A percentile compares a stretch with the other conserved stretches of the same genome.
These are phyloP conservation scores for Slavum lentiscoides DNA, from an alignment of 2,888 invertebrate genomes.

Conservation along the genomic window DNA sequence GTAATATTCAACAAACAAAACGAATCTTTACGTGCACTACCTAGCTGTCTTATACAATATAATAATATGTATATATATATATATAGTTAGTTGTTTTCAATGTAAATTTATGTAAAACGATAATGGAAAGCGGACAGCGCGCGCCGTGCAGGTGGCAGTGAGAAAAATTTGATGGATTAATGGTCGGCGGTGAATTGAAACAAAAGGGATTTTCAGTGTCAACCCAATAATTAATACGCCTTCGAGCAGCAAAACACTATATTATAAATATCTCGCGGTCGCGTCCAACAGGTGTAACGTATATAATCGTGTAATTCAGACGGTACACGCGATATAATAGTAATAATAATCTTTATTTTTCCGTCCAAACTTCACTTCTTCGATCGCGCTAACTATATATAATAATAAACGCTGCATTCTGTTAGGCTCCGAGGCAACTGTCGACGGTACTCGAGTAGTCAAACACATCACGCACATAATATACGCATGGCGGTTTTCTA, in stretches of 20 bases:
- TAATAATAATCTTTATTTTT: constrained; percentile 7
- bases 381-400: background rate
- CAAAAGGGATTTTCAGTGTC: constrained; percentile 24
- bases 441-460: background rate
- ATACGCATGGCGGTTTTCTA: background rate
- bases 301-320: constrained; percentile 30
- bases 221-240: constrained; percentile 11
- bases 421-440: background rate
- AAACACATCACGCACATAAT: background rate
- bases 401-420: too few relatives aligned
- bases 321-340: constrained; percentile 23
- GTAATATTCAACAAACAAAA: too few relatives aligned
- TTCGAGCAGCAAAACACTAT: background rate
- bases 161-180: background rate
- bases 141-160: background rate
- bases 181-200: background rate
- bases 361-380: background rate
- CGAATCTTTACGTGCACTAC: background rate
- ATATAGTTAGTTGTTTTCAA: background rate
- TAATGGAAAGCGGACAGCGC: constrained; percentile 27
- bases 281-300: background rate
- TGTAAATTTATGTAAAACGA: constrained; percentile 40
- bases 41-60: background rate
- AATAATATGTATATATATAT: background rate
- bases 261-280: too few relatives aligned